Evolutionary conservation across 2,888 invertebrate genomes (phyloP).

Genomic region (Phasia obesa): DNA sequence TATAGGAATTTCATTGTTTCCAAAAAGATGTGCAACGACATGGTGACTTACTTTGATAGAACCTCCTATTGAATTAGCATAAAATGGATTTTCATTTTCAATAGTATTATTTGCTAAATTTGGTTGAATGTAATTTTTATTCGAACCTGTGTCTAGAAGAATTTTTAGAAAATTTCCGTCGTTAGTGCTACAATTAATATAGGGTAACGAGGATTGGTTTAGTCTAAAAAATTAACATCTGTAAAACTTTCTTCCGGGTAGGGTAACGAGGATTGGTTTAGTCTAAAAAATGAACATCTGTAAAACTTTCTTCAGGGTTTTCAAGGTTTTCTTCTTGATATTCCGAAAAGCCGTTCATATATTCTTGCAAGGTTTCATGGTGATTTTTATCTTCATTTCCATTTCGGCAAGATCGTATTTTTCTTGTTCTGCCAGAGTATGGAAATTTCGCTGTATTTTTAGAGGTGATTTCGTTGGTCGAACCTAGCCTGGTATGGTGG

Average conservation of each 20-base stretch:
- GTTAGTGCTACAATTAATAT: slow-evolving; percentile 18
- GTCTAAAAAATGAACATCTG: slow-evolving; percentile 7
- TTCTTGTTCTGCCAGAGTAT: slow-evolving; percentile 8
- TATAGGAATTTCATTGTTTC: slow-evolving; percentile 9
- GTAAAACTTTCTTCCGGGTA: too few relatives aligned
- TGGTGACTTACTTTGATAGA: slow-evolving; percentile 7
- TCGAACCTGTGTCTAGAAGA: background rate
- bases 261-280: slow-evolving; percentile 14
- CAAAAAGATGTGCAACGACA: background rate
- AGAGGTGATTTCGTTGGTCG: too few relatives aligned
- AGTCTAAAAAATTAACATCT: too few relatives aligned
- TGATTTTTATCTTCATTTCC: slow-evolving; percentile 14
- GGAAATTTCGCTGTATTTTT: slow-evolving; percentile 6
- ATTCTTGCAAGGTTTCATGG: slow-evolving; percentile 8
- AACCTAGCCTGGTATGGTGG: background rate
- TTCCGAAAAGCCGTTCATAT: background rate
- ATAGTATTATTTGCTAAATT: background rate
- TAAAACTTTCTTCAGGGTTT: background rate
- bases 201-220: too few relatives aligned
- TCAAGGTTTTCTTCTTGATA: background rate
- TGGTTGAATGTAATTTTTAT: slow-evolving; percentile 5
- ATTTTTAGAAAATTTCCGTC: slow-evolving; percentile 12
- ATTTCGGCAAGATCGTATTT: slow-evolving; percentile 4
- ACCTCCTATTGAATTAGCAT: slow-evolving; percentile 13
- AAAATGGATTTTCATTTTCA: background rate